Percentiles rank a stretch among this genome's conserved stretches.
phyloP scores from a whole-genome alignment of 1,140 invertebrate species.

The Neodiprion fabricii region DNA sequence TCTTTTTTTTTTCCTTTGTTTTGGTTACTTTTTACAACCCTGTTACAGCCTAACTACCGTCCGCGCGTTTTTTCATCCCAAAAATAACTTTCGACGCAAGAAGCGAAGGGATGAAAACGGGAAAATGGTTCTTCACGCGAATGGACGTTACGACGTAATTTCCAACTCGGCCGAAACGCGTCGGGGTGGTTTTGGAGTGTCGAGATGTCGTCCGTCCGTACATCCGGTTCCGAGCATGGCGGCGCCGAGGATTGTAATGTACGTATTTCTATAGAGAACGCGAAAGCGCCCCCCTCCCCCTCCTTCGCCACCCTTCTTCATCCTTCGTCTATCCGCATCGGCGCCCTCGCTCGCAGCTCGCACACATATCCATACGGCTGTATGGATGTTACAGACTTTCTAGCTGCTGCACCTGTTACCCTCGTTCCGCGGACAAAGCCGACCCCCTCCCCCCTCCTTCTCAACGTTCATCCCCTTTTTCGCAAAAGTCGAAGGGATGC shows the following conservation, averaged over 20 bases:
- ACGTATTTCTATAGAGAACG: conserved; percentile 43
- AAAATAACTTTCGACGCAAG: too few species aligned
- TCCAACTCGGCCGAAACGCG: background rate
- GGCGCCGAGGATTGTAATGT: conserved; percentile 35
- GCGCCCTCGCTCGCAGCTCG: conserved; percentile 31
- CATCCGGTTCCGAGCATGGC: conserved; percentile 18
- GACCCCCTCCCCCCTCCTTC: conserved; percentile 22
- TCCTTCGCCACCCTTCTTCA: conserved; percentile 23
- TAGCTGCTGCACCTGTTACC: conserved; percentile 54
- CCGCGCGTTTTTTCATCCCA: too few species aligned
- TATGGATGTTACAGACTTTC: conserved; percentile 35
- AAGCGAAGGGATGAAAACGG: too few species aligned
- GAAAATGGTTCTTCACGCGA: too few species aligned
- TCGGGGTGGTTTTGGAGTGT: background rate
- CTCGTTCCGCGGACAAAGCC: conserved; percentile 38
- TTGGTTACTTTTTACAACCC: too few species aligned
- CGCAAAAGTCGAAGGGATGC: background rate
- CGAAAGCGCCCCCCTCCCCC: conserved; percentile 40
- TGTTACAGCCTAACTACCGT: too few species aligned
- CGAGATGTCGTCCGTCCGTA: conserved; percentile 39
- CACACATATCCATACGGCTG: conserved; percentile 30
- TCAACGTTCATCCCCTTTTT: background rate
- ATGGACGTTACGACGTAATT: background rate
- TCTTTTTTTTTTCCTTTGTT: too few species aligned
- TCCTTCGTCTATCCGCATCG: background rate